Evolutionary conservation across 1,140 invertebrate species (phyloP).

Genomic region (Acromyrmex echinatior): DNA sequence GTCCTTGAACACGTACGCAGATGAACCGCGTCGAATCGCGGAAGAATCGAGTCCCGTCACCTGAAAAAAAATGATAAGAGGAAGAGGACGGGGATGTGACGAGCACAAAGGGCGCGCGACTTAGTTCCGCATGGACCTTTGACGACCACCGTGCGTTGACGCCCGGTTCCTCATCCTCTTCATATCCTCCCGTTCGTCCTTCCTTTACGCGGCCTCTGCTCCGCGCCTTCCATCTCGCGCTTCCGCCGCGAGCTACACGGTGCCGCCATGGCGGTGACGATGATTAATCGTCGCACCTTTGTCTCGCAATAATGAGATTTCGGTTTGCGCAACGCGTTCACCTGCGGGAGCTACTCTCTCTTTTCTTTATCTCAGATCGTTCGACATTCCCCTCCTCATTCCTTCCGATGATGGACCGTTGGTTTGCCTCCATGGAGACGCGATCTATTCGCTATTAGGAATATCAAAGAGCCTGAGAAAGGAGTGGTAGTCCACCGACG

Average conservation of each 20-base stretch:
- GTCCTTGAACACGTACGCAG: constrained; percentile 63
- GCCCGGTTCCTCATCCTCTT: constrained; percentile 62
- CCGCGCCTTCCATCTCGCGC: constrained; percentile 66
- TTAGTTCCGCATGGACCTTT: constrained; percentile 76
- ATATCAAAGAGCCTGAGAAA: constrained; percentile 54
- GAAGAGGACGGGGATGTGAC: background rate
- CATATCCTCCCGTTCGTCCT: constrained; percentile 31
- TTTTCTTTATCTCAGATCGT: constrained; percentile 47
- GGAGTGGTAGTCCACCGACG: background rate
- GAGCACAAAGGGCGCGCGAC: constrained; percentile 66
- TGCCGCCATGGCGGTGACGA: constrained; percentile 74
- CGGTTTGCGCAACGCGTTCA: constrained; percentile 75
- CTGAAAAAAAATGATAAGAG: constrained; percentile 24
- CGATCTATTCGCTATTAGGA: constrained; percentile 49
- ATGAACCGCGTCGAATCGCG: constrained; percentile 75
- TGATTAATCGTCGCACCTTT: constrained; percentile 82
- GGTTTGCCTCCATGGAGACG: constrained; percentile 18
- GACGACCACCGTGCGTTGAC: constrained; percentile 69
- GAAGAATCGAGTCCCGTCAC: constrained; percentile 72
- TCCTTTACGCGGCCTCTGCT: constrained; percentile 27
- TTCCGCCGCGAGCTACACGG: constrained; percentile 73
- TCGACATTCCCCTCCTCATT: constrained; percentile 23
- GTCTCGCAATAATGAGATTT: constrained; percentile 83
- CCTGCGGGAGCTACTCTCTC: constrained; percentile 61
- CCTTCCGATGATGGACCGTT: background rate